These are phyloP conservation scores for Cynocephalus volans DNA, from an alignment of 2,113 vertebrate genomes.

Conservation along the genomic window DNA sequence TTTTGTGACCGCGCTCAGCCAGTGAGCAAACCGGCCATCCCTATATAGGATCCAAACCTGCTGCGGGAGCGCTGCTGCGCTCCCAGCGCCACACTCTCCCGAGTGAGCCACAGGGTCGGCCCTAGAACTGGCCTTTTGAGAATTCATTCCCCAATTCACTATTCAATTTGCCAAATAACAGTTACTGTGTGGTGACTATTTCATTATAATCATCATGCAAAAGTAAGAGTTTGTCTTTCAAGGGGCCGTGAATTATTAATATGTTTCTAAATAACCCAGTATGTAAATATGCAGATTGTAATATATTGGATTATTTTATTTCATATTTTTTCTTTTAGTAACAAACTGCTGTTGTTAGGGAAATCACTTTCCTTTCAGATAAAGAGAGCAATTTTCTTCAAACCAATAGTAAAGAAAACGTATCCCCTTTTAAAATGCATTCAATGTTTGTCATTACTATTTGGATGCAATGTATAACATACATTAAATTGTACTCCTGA, in stretches of 20 bases:
- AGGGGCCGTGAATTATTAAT: conserved; percentile 1
- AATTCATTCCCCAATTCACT: conserved; percentile 17
- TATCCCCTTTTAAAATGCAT: neutral
- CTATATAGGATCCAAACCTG: no score
- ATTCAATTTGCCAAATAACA: neutral
- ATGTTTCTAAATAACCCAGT: neutral
- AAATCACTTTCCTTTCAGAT: neutral
- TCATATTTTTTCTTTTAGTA: conserved; percentile 14
- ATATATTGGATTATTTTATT: conserved; percentile 2
- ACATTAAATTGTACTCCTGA: conserved; percentile 21
- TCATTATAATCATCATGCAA: conserved; percentile 31
- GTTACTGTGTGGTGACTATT: neutral
- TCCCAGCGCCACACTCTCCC: no score
- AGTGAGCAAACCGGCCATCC: no score
- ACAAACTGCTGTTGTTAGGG: neutral
- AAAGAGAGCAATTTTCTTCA: neutral
- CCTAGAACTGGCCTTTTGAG: neutral
- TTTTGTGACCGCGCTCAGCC: no score
- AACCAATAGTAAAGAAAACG: neutral
- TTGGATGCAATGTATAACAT: neutral
- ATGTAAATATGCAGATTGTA: neutral
- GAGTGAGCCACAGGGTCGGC: no score
- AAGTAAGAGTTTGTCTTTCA: conserved; percentile 33
- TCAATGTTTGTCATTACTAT: neutral
- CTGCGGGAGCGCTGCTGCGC: no score